A percentile compares a stretch with the other conserved stretches of the same genome.
These are phyloP conservation scores for Phrynosoma blainvillii DNA, from an alignment of 2,113 vertebrate genomes.

Conservation along the genomic window DNA sequence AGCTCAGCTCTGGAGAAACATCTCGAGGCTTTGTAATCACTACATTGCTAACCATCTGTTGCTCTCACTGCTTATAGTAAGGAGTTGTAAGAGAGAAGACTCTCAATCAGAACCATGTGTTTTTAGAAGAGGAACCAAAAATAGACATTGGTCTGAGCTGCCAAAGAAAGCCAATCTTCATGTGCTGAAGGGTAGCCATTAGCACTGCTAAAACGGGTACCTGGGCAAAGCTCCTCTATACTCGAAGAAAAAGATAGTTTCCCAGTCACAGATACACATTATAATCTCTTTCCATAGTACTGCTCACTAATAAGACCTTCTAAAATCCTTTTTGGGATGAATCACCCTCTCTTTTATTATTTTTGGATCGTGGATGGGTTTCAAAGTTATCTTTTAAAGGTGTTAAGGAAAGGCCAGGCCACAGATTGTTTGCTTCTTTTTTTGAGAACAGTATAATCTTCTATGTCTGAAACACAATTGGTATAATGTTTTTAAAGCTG, in stretches of 20 bases:
- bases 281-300: slow-evolving; percentile 25
- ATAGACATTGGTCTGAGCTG: slow-evolving; percentile 68
- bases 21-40: slow-evolving; percentile 50
- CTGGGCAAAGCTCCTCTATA: not conserved
- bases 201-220: slow-evolving; percentile 24
- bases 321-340: slow-evolving; percentile 32
- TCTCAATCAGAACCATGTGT: slow-evolving; percentile 74
- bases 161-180: slow-evolving; percentile 59
- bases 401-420: slow-evolving; percentile 18
- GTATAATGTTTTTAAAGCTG: not conserved
- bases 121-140: slow-evolving; percentile 73
- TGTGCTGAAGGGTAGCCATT: slow-evolving; percentile 51
- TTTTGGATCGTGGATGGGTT: slow-evolving; percentile 27
- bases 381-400: slow-evolving; percentile 44
- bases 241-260: slow-evolving; percentile 5
- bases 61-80: slow-evolving; percentile 58
- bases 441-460: slow-evolving; percentile 18
- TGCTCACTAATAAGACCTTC: not conserved
- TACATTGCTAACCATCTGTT: slow-evolving; percentile 68
- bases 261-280: slow-evolving; percentile 7
- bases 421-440: slow-evolving; percentile 35
- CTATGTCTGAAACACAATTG: slow-evolving; percentile 24
- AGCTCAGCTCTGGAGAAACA: slow-evolving; percentile 38
- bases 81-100: slow-evolving; percentile 57
- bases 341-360: not conserved